phyloP scores from a whole-genome alignment of 2,888 invertebrate genomes.

The Fragum whitleyi region DNA sequence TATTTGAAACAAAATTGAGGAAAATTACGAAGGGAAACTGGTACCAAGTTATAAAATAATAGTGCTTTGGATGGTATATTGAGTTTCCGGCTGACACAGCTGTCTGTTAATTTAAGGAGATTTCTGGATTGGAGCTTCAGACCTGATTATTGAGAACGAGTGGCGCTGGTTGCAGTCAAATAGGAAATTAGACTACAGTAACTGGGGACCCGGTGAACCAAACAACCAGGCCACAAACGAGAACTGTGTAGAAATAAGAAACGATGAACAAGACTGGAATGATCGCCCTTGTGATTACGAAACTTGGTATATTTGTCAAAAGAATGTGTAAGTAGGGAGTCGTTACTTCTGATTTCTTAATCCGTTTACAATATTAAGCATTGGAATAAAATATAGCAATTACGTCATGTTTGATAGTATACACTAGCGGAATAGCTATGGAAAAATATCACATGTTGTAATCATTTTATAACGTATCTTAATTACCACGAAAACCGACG shows the following conservation, averaged over 20 bases:
- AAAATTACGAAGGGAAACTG: too few relatives aligned
- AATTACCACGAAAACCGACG: too few relatives aligned
- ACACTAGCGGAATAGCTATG: too few relatives aligned
- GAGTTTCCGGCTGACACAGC: too few relatives aligned
- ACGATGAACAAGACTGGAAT: conserved; percentile 3
- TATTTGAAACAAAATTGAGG: too few relatives aligned
- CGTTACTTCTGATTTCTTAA: neutral
- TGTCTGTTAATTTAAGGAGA: neutral
- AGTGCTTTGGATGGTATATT: too few relatives aligned
- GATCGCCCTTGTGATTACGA: neutral
- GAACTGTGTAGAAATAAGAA: conserved; percentile 13
- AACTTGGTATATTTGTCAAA: conserved; percentile 12
- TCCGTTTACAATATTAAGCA: too few relatives aligned
- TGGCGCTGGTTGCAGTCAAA: conserved; percentile 13
- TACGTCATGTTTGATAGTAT: too few relatives aligned
- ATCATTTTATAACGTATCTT: too few relatives aligned
- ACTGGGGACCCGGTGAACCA: conserved; percentile 15
- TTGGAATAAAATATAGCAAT: too few relatives aligned
- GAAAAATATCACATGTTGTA: too few relatives aligned
- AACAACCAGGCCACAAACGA: neutral
- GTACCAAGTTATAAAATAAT: too few relatives aligned
- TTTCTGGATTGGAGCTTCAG: conserved; percentile 18
- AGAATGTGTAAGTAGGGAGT: neutral
- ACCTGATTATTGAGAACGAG: conserved; percentile 19
- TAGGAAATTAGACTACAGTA: neutral